Conservation (phyloP, 23 tunicate species). For the Oikopleura albicans region DNA sequence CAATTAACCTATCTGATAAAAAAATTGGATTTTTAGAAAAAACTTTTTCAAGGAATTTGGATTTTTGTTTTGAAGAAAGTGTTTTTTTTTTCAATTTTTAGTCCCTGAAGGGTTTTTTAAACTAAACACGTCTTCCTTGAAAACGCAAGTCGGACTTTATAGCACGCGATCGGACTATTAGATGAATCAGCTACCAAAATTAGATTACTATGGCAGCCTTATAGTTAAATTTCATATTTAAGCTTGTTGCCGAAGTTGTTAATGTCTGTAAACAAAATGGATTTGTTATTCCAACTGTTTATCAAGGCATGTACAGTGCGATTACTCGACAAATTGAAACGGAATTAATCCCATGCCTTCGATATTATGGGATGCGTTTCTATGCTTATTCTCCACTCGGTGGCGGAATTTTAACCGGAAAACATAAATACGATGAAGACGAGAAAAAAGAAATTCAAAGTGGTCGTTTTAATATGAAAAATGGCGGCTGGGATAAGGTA, state of each 20-base stretch:
- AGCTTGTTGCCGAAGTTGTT: not conserved
- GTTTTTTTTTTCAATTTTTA: too few species aligned
- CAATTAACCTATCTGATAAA: too few species aligned
- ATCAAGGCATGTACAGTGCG: conserved; percentile 82
- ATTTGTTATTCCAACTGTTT: conserved; percentile 59
- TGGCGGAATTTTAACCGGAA: conserved; percentile 78
- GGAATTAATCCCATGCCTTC: conserved; percentile 56
- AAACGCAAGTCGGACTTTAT: too few species aligned
- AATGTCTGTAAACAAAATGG: conserved; percentile 48
- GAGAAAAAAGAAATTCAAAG: conserved; percentile 40
- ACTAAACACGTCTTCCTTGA: too few species aligned
- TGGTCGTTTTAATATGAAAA: conserved; percentile 44
- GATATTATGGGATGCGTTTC: conserved; percentile 38
- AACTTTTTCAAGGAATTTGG: not conserved
- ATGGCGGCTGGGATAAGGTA: conserved; percentile 21
- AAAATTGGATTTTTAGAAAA: too few species aligned
- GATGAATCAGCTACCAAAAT: too few species aligned
- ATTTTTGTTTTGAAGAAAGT: not conserved
- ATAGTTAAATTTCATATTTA: too few species aligned
- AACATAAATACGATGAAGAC: conserved; percentile 34
- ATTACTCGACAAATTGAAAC: conserved; percentile 58
- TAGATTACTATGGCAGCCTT: too few species aligned
- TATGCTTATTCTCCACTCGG: conserved; percentile 61
- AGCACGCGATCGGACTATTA: too few species aligned
- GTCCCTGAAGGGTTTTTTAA: too few species aligned